Percentiles rank a stretch among this genome's conserved stretches.
Evolutionary conservation across 2,113 vertebrate species (phyloP).

Genomic region (Phrynocephalus versicolor): DNA sequence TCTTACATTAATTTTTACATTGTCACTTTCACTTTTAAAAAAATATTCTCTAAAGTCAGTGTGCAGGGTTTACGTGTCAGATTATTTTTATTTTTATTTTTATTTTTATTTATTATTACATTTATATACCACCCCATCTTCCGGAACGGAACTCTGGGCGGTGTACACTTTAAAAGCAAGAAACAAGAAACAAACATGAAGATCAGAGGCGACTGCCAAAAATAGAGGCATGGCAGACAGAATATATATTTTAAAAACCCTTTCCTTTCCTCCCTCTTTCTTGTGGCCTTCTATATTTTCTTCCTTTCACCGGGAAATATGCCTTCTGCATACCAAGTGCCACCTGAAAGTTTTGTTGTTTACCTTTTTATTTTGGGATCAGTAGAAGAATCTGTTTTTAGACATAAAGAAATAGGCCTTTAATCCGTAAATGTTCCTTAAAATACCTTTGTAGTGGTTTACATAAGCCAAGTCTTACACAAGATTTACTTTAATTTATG

Average conservation of each 20-base stretch:
- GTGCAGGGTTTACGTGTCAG: too few species aligned
- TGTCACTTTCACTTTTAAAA: too few species aligned
- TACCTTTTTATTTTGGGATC: neutral
- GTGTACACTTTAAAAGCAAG: too few species aligned
- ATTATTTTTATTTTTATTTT: too few species aligned
- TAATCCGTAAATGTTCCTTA: neutral
- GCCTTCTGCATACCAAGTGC: neutral
- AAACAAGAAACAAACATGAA: neutral
- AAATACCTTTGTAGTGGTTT: neutral
- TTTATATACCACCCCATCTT: too few species aligned
- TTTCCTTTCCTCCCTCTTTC: neutral
- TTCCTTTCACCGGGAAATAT: neutral
- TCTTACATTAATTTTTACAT: too few species aligned
- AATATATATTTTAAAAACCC: neutral
- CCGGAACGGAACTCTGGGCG: too few species aligned
- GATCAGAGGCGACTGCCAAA: neutral
- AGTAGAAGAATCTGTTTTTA: neutral
- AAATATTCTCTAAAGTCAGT: too few species aligned
- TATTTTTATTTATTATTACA: too few species aligned
- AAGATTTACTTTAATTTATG: constrained; percentile 2
- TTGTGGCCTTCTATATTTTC: neutral
- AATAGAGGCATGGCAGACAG: too few species aligned
- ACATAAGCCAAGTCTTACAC: neutral
- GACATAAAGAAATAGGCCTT: neutral
- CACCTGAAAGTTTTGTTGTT: neutral